Percentiles rank a stretch among this genome's conserved stretches.
phyloP scores from a whole-genome alignment of 37 sponge, comb jelly and placozoan species.

The Corticium candelabrum region DNA sequence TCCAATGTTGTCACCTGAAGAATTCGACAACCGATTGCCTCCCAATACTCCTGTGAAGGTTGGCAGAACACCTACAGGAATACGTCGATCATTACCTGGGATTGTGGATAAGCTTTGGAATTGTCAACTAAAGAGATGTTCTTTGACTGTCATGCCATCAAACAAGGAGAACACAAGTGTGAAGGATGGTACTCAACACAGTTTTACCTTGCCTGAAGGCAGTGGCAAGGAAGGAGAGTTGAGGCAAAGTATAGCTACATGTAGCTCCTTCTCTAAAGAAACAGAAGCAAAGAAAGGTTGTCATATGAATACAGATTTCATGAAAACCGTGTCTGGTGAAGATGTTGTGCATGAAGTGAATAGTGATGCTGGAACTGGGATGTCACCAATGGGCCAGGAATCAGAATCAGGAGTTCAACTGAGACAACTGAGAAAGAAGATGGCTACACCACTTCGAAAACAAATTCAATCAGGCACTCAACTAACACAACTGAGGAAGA shows the following conservation, averaged over 20 bases:
- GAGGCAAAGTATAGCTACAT: no score
- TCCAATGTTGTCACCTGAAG: neutral
- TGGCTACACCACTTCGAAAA: constrained; percentile 52
- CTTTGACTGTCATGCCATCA: no score
- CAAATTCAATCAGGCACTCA: constrained; percentile 17
- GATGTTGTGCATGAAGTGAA: no score
- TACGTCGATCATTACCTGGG: constrained; percentile 12
- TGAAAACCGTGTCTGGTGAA: neutral
- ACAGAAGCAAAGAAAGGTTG: neutral
- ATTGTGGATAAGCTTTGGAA: neutral
- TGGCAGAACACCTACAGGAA: neutral
- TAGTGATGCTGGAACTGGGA: neutral
- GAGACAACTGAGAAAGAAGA: constrained; percentile 20
- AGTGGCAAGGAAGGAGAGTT: neutral
- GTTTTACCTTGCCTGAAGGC: neutral
- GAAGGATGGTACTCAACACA: no score
- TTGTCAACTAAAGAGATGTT: neutral
- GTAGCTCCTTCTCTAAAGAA: no score
- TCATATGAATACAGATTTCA: neutral
- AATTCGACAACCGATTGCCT: neutral
- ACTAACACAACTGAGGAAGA: neutral
- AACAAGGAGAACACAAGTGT: no score
- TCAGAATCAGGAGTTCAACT: constrained; percentile 25
- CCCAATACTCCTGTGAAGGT: neutral
- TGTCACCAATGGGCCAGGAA: constrained; percentile 33